Percentiles rank a stretch among this genome's conserved stretches.
These are phyloP conservation scores for Allolobophora icterica DNA, from an alignment of 2,888 invertebrate species.

Conservation along the genomic window DNA sequence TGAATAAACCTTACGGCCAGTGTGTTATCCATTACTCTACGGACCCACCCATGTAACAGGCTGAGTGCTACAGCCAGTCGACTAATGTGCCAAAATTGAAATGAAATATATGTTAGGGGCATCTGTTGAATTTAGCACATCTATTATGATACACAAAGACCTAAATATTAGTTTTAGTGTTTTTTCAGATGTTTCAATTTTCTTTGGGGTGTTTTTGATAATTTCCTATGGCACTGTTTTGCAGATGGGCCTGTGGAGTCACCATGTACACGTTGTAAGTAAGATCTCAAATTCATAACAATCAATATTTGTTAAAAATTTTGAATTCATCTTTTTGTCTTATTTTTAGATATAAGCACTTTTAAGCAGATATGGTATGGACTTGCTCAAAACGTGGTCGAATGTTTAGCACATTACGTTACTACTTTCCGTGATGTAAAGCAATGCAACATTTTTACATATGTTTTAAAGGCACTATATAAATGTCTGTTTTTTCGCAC, in stretches of 20 bases:
- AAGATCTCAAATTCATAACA: background rate
- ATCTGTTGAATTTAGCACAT: background rate
- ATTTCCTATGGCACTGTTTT: constrained; percentile 1
- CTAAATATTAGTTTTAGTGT: background rate
- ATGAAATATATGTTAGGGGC: background rate
- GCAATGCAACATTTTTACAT: background rate
- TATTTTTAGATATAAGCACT: background rate
- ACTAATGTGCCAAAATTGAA: too few species aligned
- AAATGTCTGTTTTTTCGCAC: background rate
- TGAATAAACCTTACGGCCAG: too few species aligned
- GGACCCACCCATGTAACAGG: too few species aligned
- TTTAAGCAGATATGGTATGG: background rate
- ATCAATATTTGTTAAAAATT: background rate
- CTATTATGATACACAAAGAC: background rate
- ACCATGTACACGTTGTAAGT: constrained; percentile 52
- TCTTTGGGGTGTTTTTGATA: background rate
- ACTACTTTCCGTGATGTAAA: background rate
- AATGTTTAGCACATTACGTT: background rate
- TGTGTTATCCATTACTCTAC: too few species aligned
- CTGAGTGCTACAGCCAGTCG: too few species aligned
- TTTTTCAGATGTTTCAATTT: background rate
- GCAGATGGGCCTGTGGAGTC: constrained; percentile 66
- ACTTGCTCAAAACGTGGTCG: background rate
- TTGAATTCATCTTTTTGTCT: background rate
- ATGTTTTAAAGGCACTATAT: background rate